Evolutionary conservation across 2,113 vertebrate species (phyloP), one percentile per base, ranked within the genome.

Genomic region (Pelvicachromis taeniatus): DNA sequence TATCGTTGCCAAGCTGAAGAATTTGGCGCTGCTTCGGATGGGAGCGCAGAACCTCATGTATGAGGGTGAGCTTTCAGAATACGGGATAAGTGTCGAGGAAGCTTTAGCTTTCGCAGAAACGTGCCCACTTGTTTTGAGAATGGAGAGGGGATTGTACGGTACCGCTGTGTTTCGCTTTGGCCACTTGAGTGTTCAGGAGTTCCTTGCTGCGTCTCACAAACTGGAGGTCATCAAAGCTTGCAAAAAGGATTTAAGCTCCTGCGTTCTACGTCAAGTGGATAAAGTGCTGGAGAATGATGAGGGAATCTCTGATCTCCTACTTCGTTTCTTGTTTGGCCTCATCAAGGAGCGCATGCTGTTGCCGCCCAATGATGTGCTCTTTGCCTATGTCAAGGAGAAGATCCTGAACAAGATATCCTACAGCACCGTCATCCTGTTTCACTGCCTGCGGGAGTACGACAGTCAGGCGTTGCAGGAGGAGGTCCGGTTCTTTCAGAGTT

Each of bases 111-210:
- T 85, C 40, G 8, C 91, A 13, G 83, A 42, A 65, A 40, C 84
- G 6, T 84, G 61, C 50, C 89, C 90, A 2, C 89, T 89, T 11
- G 50, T 93, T 61, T 73, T 94, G 45, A 89, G 53, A 75, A 87
- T 87, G 40, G 92, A 90, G 29, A 68, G 26, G 4, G 90, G 87
- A 4, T 65, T 93, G 17, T 16, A 29, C 3, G 29, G 82, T 16
- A 53, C n/a, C 26, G n/a, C 23, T 2, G 87, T 91, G 53, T 95
- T 92, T 80, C 87, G 87, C 56, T 93, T 92, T 8, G 59, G 78
- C 16, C 93, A 94, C 11, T n/a, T 1, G 0, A 92, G 87, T 42
- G 45, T 93, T n/a, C 82, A 84, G 77, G 92, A 93, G 82, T 94
- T 82, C 80, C 58, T 94, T 6, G 88, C 88, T 12, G 93, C 93